Percentiles rank a stretch among this genome's conserved stretches.
phyloP scores from a whole-genome alignment of 2,113 vertebrate genomes.

The Pungitius pungitius region DNA sequence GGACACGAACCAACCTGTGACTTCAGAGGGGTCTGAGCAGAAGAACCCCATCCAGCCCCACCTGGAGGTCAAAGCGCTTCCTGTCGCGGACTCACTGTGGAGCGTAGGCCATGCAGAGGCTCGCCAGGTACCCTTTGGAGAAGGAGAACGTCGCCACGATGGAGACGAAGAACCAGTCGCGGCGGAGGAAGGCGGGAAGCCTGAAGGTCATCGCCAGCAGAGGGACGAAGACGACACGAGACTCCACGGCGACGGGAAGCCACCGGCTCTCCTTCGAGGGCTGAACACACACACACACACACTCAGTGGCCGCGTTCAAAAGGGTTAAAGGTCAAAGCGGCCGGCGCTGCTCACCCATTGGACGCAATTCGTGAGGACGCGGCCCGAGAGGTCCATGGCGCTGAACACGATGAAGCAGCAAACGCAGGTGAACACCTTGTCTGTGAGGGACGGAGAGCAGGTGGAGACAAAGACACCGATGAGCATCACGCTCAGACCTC shows the following conservation, averaged over 20 bases:
- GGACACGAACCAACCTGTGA: no score
- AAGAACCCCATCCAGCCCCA: neutral
- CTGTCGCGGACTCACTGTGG: slow-evolving; percentile 77
- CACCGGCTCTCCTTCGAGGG: slow-evolving; percentile 74
- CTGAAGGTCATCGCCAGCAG: slow-evolving; percentile 83
- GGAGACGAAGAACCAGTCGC: slow-evolving; percentile 80
- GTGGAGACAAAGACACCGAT: no score
- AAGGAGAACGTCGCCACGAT: slow-evolving; percentile 85
- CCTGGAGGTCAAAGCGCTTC: neutral
- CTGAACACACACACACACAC: slow-evolving; percentile 17
- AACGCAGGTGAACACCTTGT: slow-evolving; percentile 86
- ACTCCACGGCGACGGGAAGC: slow-evolving; percentile 65
- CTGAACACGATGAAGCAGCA: slow-evolving; percentile 92
- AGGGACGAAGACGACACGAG: slow-evolving; percentile 81
- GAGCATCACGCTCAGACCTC: no score
- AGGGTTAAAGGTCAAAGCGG: neutral
- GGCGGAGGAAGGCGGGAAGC: slow-evolving; percentile 76
- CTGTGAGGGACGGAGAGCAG: slow-evolving; percentile 65
- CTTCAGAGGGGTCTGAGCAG: no score
- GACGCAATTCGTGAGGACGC: slow-evolving; percentile 83
- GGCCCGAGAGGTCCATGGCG: slow-evolving; percentile 86
- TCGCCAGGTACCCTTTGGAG: slow-evolving; percentile 86
- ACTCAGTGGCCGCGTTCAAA: neutral
- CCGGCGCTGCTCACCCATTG: slow-evolving; percentile 85
- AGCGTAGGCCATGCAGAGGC: slow-evolving; percentile 87